A percentile compares a stretch with the other conserved stretches of the same genome.
Conservation (phyloP, 2,888 invertebrate genomes). For the Drosophila yooni region DNA sequence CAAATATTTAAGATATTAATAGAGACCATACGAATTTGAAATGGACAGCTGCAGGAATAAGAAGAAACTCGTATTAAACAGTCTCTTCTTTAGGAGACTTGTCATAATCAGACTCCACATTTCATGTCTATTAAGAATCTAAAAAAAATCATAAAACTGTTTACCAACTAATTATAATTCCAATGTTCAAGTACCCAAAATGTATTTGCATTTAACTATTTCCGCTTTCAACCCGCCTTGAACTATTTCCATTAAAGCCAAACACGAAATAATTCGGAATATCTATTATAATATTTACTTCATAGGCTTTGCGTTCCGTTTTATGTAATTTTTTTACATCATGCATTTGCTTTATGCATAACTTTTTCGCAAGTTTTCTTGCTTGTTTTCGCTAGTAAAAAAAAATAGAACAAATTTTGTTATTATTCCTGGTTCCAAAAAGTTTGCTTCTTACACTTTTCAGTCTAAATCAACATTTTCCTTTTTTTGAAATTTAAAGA, state of each 20-base stretch:
- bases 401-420: background rate
- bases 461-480: background rate
- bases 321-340: background rate
- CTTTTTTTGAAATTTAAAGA: background rate
- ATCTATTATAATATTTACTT: background rate
- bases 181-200: slow-evolving; percentile 7
- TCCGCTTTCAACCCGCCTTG: slow-evolving; percentile 24
- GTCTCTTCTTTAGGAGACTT: background rate
- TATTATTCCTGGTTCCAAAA: background rate
- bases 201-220: slow-evolving; percentile 11
- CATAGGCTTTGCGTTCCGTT: background rate
- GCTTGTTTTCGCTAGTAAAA: too few species aligned
- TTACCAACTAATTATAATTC: background rate
- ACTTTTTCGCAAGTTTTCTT: background rate
- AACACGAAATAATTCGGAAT: background rate
- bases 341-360: background rate
- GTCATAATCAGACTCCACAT: background rate
- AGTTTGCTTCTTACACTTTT: background rate
- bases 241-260: slow-evolving; percentile 37
- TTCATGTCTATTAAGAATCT: background rate
- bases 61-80: background rate
- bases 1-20: background rate
- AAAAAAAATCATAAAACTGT: background rate
- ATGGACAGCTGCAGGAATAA: background rate
- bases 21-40: background rate